These are phyloP conservation scores for Phymorhynchus buccinoides DNA, from an alignment of 1,140 invertebrate genomes.

Conservation along the genomic window DNA sequence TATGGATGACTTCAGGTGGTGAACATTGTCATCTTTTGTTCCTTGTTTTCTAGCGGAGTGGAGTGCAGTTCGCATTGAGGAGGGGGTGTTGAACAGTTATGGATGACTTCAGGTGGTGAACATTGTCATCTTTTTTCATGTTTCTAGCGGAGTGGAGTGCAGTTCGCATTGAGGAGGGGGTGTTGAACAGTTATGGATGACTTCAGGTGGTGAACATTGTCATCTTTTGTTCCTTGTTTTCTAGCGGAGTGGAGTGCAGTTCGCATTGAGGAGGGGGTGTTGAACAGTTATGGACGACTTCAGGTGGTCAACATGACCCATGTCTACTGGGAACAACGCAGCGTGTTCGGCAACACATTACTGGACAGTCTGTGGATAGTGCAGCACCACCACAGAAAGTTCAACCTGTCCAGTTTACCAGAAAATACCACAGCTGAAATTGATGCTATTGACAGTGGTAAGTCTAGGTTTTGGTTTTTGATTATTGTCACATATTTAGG, in stretches of 20 bases:
- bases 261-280: slow-evolving; percentile 76
- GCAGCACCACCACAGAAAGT: slow-evolving; percentile 57
- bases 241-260: slow-evolving; percentile 63
- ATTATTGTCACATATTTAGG: no score
- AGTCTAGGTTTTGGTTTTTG: no score
- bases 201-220: slow-evolving; percentile 79
- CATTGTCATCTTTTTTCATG: not conserved
- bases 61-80: no score
- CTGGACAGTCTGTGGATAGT: slow-evolving; percentile 62
- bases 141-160: slow-evolving; percentile 62
- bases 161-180: slow-evolving; percentile 77
- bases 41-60: no score
- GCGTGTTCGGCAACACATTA: slow-evolving; percentile 64
- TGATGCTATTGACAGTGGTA: no score
- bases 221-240: not conserved
- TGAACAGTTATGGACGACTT: slow-evolving; percentile 88
- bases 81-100: not conserved
- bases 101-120: not conserved
- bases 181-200: slow-evolving; percentile 85
- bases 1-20: no score
- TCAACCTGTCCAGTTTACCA: slow-evolving; percentile 34
- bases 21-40: no score
- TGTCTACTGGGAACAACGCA: slow-evolving; percentile 92
- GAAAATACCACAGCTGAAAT: slow-evolving; percentile 40
- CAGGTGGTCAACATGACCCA: slow-evolving; percentile 88